Evolutionary conservation across 2,888 invertebrate species (phyloP), one percentile per base, ranked within the genome.

Genomic region (Eumerus sabulonum): DNA sequence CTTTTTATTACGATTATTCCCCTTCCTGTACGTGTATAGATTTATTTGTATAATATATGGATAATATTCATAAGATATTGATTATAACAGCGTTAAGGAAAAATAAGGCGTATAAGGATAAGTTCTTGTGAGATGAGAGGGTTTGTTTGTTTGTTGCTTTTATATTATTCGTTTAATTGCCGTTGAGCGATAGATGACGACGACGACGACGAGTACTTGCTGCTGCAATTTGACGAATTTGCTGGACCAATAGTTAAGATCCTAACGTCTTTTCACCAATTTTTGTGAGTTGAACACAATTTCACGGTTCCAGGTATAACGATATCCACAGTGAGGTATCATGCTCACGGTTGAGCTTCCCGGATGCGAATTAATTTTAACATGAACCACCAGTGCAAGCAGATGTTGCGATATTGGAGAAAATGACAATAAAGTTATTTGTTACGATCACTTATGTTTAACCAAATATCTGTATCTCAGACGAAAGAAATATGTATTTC

Each of bases 221-320:
- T 67, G 73, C 76, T 83, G 82, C 82, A 83, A 83, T 83, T 83
- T 71, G 76, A 17, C 19, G 19, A 17, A 44, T 19, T 56, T 7
- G 38, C 44, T 17, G 51, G 51, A 7, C 11, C 36, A 19, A 82
- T 73, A 50, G 27, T 27, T n/a, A 27, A 27, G 68, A 54, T 71
- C n/a, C 94, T 95, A 95, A 92, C 96, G 96, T 95, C 96, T 95
- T 90, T 96, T 96, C 86, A 96, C 96, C 88, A 96, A 92, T 91
- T 96, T 96, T 90, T 96, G 95, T 89, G 96, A 96, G 91, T 96
- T 96, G 91, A 96, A 93, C 90, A 96, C 94, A 90, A 96, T 96
- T 91, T 96, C 95, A 91, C 94, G 93, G 91, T 95, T 96, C 96
- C 96, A 96, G 91, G 95, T 95, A 93, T 94, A 95, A 90, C 93